Evolutionary conservation across 2,797 vertebrate genomes (phyloP), one percentile per base, ranked within the genome.

Genomic region (Rhinatrema bivittatum): DNA sequence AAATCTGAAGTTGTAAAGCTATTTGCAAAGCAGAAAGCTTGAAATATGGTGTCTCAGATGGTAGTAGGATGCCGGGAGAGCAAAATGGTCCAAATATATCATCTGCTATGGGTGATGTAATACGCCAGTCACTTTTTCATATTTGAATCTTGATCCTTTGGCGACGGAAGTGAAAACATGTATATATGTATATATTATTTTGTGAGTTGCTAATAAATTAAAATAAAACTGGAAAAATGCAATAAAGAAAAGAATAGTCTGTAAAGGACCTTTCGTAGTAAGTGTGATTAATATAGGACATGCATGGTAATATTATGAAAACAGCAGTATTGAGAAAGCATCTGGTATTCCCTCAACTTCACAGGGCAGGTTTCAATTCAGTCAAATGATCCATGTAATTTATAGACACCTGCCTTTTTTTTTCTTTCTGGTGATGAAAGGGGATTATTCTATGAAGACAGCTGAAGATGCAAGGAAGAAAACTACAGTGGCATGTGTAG

Each of bases 271-370:
- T 28, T 38, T 31, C 44, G 62, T 55, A 60, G 60, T 46, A 59
- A 56, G 37, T n/a, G 39, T 70, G 60, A 67, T 70, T 60, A 56
- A 65, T 65, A 62, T 37, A 35, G 50, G 49, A 56, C 49, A 30
- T 37, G 50, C 3, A 59, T 65, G 56, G 41, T 43, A 56, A 59
- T 27, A 19, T 59, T 36, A 63, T 65, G 53, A 65, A 22, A 54
- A 7, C 46, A 35, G 32, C 32, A 39, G 46, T 27, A 68, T 57
- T 58, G 46, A 42, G 65, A 60, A 66, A 65, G 59, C 61, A 65
- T 32, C 18, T 63, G 59, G 50, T 60, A 38, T 7, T 1, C 39
- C 46, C 43, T 7, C 14, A 27, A 12, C n/a, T 10, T 13, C 3
- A 2, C 34, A 46, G 7, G 49, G 54, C 39, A 45, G n/a, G 36